Evolutionary conservation across 1,140 invertebrate species (phyloP).

Genomic region (Pseudomyrmex dendroicus): DNA sequence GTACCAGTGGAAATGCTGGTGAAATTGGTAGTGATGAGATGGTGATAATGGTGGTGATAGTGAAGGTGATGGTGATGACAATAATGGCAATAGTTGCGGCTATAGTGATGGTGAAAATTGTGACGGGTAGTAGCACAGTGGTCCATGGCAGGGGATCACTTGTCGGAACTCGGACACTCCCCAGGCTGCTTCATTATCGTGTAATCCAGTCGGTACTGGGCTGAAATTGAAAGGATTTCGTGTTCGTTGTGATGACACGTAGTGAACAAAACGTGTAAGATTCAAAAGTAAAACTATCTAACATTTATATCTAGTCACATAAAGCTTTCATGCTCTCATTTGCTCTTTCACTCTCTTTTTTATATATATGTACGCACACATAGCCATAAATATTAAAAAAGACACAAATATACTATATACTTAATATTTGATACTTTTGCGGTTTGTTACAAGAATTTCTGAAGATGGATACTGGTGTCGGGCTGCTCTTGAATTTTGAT

Average conservation of each 20-base stretch:
- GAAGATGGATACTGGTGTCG: no score
- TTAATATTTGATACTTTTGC: no score
- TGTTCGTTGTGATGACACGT: constrained; percentile 21
- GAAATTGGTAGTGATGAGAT: constrained; percentile 71
- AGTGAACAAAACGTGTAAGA: constrained; percentile 7
- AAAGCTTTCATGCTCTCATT: no score
- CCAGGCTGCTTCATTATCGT: constrained; percentile 83
- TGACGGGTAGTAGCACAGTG: constrained; percentile 54
- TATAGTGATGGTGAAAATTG: constrained; percentile 66
- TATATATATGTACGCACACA: no score
- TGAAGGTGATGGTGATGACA: constrained; percentile 55
- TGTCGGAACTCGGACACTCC: constrained; percentile 83
- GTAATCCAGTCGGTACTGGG: constrained; percentile 84
- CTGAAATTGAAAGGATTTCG: constrained; percentile 78
- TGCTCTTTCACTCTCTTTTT: no score
- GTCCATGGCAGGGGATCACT: constrained; percentile 84
- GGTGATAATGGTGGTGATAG: constrained; percentile 61
- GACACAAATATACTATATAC: no score
- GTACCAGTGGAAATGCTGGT: constrained; percentile 69
- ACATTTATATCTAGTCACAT: no score
- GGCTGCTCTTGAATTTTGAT: no score
- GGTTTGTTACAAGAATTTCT: no score
- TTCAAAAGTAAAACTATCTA: not conserved
- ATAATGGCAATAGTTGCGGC: constrained; percentile 74
- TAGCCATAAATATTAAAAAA: no score